Conservation (phyloP, 2,888 invertebrate species). For the Petrophora chlorosata region DNA sequence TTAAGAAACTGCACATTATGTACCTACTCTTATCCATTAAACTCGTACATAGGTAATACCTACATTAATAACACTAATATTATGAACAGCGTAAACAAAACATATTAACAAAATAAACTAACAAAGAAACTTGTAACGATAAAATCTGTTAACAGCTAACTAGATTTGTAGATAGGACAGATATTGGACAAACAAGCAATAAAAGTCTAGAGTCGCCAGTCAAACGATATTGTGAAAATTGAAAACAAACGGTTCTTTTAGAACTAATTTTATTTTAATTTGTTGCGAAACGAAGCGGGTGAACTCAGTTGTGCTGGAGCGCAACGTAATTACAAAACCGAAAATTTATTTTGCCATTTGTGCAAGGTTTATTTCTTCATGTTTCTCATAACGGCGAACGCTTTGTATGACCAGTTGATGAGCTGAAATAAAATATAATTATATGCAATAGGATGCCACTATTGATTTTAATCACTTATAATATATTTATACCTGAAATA, state of each 20-base stretch:
- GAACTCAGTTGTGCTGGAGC: conserved; percentile 37
- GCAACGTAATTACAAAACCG: conserved; percentile 40
- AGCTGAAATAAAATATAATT: conserved; percentile 62
- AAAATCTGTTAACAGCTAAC: conserved; percentile 6
- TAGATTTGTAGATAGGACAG: conserved; percentile 11
- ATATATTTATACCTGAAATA: too few species aligned
- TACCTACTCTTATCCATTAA: too few species aligned
- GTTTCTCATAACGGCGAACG: conserved; percentile 77
- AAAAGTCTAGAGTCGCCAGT: conserved; percentile 25
- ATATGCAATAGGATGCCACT: conserved; percentile 19
- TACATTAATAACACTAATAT: too few species aligned
- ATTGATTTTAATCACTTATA: too few species aligned
- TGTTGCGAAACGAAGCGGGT: conserved; percentile 42
- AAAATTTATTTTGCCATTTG: conserved; percentile 37
- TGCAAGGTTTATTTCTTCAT: conserved; percentile 68
- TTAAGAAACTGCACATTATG: too few species aligned
- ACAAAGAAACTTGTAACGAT: conserved; percentile 4
- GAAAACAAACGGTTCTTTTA: conserved; percentile 37
- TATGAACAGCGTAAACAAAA: background rate
- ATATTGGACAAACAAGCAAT: conserved; percentile 19
- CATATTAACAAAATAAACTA: background rate
- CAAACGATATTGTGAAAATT: conserved; percentile 37
- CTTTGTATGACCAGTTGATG: conserved; percentile 81
- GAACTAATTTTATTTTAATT: conserved; percentile 43
- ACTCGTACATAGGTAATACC: too few species aligned